Conservation (phyloP, 2,888 invertebrate genomes). For the Asteroscopus sphinx region DNA sequence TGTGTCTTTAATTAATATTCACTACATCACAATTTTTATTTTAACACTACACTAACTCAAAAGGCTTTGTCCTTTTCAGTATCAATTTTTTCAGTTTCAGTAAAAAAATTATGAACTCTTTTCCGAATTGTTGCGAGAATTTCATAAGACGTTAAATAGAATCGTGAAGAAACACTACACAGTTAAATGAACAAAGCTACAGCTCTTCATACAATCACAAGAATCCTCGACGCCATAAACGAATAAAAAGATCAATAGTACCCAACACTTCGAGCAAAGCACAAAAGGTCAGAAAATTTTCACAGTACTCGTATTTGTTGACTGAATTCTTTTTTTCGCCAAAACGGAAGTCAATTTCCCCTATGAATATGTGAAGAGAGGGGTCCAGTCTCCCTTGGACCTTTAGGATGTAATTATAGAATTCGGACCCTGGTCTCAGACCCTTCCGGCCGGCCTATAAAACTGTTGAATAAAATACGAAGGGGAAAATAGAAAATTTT, state of each 20-base stretch:
- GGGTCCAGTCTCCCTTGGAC: conserved; percentile 30
- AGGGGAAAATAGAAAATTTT: conserved; percentile 38
- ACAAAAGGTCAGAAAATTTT: conserved; percentile 45
- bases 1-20: too few relatives aligned
- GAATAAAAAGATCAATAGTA: conserved; percentile 44
- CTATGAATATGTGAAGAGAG: conserved; percentile 60
- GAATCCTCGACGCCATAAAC: not conserved
- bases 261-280: conserved; percentile 4
- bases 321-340: conserved; percentile 42
- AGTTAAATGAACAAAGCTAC: not conserved
- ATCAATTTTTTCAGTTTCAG: too few relatives aligned
- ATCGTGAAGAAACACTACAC: not conserved
- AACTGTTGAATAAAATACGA: conserved; percentile 58
- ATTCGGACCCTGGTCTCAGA: conserved; percentile 43
- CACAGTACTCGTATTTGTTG: conserved; percentile 44
- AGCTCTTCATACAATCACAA: not conserved
- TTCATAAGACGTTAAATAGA: too few relatives aligned
- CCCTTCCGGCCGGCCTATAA: conserved; percentile 56
- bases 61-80: too few relatives aligned
- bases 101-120: too few relatives aligned
- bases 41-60: too few relatives aligned
- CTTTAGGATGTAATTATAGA: conserved; percentile 62
- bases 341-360: conserved; percentile 62
- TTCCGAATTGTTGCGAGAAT: too few relatives aligned
- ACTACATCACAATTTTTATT: too few relatives aligned